Evolutionary conservation across 1,140 invertebrate genomes (phyloP), one percentile per base, ranked within the genome.

Genomic region (Sogatella furcifera): DNA sequence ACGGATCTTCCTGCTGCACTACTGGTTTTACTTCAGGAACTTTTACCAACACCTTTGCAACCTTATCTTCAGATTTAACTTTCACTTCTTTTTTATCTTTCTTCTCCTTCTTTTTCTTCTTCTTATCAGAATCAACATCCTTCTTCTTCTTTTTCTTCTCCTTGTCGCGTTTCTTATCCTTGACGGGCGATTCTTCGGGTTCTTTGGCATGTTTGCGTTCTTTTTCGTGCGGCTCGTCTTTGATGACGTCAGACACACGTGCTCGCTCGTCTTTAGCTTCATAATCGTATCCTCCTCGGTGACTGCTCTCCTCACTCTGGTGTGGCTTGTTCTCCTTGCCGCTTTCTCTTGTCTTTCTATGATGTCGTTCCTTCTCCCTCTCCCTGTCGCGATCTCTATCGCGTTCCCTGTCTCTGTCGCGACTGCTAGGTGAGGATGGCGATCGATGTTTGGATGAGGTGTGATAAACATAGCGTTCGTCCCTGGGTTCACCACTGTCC

Each of bases 321-420:
- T 82, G 42, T 77, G 79, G 59, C 73, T 78, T 66, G 76, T 78
- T 38, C 75, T 76, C 53, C 77, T 78, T 59, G 76, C 78, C 57
- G 73, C 74, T 21, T 77, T 73, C 49, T 71, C 71, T 24, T 71
- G 69, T 73, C 72, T 5, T 58, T 65, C 71, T 73, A 13, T 72
- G 69, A 6, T 74, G 72, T 21, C 73, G 71, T 49, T 76, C 74
- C 44, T 74, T 75, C 1, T 79, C 74, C 55, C 74, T 73, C 41
- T 76, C 74, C 54, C 72, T 73, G 5, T 49, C 46, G 2, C 46
- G 5, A 49, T 49, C 46, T 17, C 46, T 49, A 2, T 38, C 34
- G 2, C 34, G 8, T 9, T 38, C 34, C 9, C 34, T 38, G 8
- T 38, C 34, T 38, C 34, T 38, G 9, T 38, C 34, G 8, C 34